Base-by-base conservation (phyloP, 2,113 vertebrate species). In the Megaceryle maxima region DNA sequence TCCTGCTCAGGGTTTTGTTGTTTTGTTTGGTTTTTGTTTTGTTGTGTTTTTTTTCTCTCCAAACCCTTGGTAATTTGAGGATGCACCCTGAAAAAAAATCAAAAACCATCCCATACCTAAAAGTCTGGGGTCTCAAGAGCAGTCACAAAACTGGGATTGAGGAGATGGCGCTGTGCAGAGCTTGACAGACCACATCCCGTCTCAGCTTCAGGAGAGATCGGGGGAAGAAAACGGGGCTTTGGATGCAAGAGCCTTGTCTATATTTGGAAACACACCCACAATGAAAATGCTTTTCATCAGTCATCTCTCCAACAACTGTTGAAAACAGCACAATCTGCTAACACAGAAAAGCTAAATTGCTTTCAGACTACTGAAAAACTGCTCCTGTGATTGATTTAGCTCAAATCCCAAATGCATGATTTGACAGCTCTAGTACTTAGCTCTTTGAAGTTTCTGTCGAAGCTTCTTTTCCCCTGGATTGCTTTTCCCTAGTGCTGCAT, bases 281-380 rank as follows among this genome's bases (percentile, higher is more conserved):
- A 60, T 69, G 83, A 62, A 89, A 89, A 89, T 39, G 74, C 59
- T 94, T 94, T 89, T 83, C 88, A 94, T 96, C 94, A 94, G 63
- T 92, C 91, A 93, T 96, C 55, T 87, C 74, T 78, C 69, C 83
- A 94, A 60, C 73, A 95, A 84, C 94, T 96, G 94, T 93, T 97
- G 96, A 97, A 95, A 97, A 92, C 62, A 72, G 31, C 86, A 90
- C 90, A 94, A 94, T 92, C 92, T 88, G 94, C 83, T 94, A 97
- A 97, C 96, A 96, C 41, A 92, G 92, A 91, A 86, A 91, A 82
- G 55, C 88, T 96, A 96, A 96, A 97, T 92, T 95, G 88, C 83
- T 96, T 97, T 96, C 96, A 97, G 92, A 92, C 7, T 43, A 72
- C 69, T 92, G 91, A 55, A 62, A 94, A 92, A 57, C 55, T 14